Evolutionary conservation across 2,888 invertebrate genomes (phyloP).

Genomic region (Hypsopygia costalis): DNA sequence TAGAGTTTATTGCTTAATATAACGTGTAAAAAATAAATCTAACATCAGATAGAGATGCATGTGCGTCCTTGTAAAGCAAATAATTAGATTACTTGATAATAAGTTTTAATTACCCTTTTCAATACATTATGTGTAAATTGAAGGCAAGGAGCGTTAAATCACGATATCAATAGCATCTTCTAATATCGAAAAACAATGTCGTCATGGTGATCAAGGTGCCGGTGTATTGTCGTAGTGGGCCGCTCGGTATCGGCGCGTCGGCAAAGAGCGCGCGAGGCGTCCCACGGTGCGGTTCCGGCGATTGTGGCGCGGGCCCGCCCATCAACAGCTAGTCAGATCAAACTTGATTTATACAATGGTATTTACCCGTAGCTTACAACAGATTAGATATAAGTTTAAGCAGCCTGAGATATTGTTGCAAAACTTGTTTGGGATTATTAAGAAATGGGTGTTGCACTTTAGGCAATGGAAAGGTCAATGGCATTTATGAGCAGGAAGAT

Average conservation of each 20-base stretch:
- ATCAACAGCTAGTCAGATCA: constrained; percentile 29
- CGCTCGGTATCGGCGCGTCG: constrained; percentile 14
- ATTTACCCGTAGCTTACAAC: constrained; percentile 7
- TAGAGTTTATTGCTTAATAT: too few species aligned
- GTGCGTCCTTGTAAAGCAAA: too few species aligned
- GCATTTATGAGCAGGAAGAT: too few species aligned
- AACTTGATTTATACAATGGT: constrained; percentile 34
- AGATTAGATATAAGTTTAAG: background rate
- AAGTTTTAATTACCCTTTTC: too few species aligned
- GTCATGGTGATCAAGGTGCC: constrained; percentile 41
- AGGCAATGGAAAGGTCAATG: too few species aligned
- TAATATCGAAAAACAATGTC: constrained; percentile 43
- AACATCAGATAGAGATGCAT: too few species aligned
- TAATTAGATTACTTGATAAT: too few species aligned
- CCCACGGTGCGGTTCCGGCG: constrained; percentile 66
- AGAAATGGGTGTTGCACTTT: too few species aligned
- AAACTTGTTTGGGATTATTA: background rate
- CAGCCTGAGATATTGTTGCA: constrained; percentile 14
- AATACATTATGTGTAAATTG: too few species aligned
- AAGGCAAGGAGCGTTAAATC: too few species aligned
- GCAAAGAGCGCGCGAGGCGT: constrained; percentile 30
- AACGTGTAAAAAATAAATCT: too few species aligned
- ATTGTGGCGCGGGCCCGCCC: constrained; percentile 56
- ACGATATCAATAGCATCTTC: too few species aligned
- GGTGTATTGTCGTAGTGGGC: constrained; percentile 14